Percentiles rank a stretch among this genome's conserved stretches.
These are phyloP conservation scores for Mya arenaria DNA, from an alignment of 1,140 invertebrate species.

Conservation along the genomic window DNA sequence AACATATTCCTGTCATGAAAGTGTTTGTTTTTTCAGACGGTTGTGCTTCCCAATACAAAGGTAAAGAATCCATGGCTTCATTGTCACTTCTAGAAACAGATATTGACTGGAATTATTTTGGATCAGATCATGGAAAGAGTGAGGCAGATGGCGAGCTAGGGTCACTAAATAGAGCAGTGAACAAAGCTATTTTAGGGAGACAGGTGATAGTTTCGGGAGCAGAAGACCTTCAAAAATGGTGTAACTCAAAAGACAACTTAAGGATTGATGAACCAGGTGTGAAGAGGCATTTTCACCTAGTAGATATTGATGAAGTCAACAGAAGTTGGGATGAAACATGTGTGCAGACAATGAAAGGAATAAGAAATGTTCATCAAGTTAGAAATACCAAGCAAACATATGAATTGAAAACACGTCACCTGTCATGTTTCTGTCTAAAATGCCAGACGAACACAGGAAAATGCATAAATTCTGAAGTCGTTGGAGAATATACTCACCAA, in stretches of 20 bases:
- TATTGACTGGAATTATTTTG: neutral
- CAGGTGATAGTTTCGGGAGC: neutral
- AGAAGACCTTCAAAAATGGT: neutral
- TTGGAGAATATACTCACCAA: too few relatives aligned
- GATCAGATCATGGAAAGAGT: constrained; percentile 5
- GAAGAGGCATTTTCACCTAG: neutral
- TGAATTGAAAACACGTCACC: too few relatives aligned
- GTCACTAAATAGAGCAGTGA: neutral
- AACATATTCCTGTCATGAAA: neutral
- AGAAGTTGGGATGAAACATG: too few relatives aligned
- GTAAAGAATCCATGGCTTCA: neutral
- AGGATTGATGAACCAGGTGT: neutral
- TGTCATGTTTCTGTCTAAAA: too few relatives aligned
- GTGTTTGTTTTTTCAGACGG: neutral
- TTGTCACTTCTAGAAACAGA: neutral
- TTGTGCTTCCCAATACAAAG: constrained; percentile 6
- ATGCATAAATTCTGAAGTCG: too few relatives aligned
- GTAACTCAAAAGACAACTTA: neutral
- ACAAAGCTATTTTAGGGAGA: constrained; percentile 1
- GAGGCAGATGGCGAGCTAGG: constrained; percentile 5
- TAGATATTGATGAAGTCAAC: neutral
- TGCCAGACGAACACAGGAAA: too few relatives aligned
- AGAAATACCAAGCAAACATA: too few relatives aligned
- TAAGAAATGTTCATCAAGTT: too few relatives aligned
- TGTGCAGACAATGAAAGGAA: too few relatives aligned